Conservation (phyloP, 2,113 vertebrate genomes). For the Benitochromis conjunctus region DNA sequence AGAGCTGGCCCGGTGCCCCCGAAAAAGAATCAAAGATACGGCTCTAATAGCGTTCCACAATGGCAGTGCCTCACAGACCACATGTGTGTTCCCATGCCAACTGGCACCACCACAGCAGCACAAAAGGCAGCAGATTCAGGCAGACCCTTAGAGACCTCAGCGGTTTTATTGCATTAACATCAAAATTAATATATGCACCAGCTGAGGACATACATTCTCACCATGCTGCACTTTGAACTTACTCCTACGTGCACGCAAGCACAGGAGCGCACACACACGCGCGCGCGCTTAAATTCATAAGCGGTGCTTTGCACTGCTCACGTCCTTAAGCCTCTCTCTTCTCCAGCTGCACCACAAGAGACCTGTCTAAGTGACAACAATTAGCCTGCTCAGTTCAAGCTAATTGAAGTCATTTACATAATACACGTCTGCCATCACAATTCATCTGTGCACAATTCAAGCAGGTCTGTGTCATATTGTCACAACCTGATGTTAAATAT, state of each 20-base stretch:
- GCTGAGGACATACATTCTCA: background rate
- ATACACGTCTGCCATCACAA: conserved; percentile 51
- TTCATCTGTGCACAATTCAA: conserved; percentile 54
- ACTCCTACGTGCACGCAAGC: background rate
- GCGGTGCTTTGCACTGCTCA: background rate
- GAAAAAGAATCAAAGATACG: conserved; percentile 17
- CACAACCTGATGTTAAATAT: conserved; percentile 29
- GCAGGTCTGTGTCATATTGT: conserved; percentile 39
- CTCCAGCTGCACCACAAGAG: conserved; percentile 47
- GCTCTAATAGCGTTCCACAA: conserved; percentile 4
- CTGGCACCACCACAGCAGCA: background rate
- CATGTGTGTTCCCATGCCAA: conserved; percentile 60
- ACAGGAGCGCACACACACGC: background rate
- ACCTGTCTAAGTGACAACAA: conserved; percentile 64
- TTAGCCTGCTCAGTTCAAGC: conserved; percentile 68
- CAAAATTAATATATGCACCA: conserved; percentile 8
- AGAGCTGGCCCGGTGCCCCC: background rate
- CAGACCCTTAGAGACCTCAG: background rate
- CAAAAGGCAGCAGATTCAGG: background rate
- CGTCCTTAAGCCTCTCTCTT: conserved; percentile 14
- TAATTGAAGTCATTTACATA: conserved; percentile 72
- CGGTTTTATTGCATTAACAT: conserved; percentile 28
- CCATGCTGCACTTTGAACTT: background rate
- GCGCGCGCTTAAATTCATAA: background rate
- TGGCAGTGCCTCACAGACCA: background rate